Evolutionary conservation across 2,888 invertebrate genomes (phyloP).

Genomic region (Poecilobothrus nobilitatus): DNA sequence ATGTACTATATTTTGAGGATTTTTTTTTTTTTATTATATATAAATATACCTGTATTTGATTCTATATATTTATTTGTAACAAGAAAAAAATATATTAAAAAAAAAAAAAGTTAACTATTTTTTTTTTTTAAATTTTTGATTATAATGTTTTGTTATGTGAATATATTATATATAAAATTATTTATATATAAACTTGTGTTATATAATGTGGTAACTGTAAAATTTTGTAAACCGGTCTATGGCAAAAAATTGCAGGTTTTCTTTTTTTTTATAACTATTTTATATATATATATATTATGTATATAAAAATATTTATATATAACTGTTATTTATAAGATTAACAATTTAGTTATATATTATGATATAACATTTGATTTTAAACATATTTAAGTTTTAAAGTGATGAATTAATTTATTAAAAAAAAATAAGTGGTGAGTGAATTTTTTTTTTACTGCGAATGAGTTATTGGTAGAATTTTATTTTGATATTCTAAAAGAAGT

Average conservation of each 20-base stretch:
- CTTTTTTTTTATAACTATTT: constrained; percentile 13
- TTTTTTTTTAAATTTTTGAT: neutral
- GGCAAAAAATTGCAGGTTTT: constrained; percentile 44
- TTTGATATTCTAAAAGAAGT: too few relatives aligned
- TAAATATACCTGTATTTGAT: constrained; percentile 8
- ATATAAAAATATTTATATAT: too few relatives aligned
- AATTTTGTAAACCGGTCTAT: constrained; percentile 45
- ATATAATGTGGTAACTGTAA: constrained; percentile 36
- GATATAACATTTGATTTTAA: too few relatives aligned
- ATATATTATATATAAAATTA: neutral
- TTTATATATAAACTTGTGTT: neutral
- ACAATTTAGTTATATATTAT: too few relatives aligned
- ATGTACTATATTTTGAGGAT: neutral
- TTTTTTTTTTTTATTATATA: neutral
- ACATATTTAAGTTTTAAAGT: too few relatives aligned
- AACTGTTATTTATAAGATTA: too few relatives aligned
- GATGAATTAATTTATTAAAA: too few relatives aligned
- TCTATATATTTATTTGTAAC: neutral
- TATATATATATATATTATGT: too few relatives aligned
- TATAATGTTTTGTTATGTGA: neutral
- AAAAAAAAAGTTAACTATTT: neutral
- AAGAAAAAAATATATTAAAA: neutral
- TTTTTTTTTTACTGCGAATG: too few relatives aligned
- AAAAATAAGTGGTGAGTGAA: too few relatives aligned
- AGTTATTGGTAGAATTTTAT: too few relatives aligned